Base-by-base conservation (phyloP, 2,113 vertebrate species). In the Zosterops lateralis region DNA sequence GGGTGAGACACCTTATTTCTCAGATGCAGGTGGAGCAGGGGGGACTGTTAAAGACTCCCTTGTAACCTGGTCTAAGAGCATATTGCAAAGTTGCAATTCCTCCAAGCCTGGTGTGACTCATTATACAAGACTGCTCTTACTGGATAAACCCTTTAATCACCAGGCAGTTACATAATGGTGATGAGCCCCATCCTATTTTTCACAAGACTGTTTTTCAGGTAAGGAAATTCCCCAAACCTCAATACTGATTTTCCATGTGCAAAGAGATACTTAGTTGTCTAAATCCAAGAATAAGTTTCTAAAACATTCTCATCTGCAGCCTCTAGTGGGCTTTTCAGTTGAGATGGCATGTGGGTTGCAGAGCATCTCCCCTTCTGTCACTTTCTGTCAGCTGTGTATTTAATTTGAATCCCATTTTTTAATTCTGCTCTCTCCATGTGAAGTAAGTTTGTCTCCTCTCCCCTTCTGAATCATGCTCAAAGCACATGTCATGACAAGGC, bases 31-130 rank as follows among this genome's bases (percentile, higher is more conserved):
- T 31, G 44, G 34, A 84, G 34, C 61, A 62, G 57, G 14, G 42
- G 14, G 14, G 21, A 38, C 38, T 79, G 22, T 71, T 67, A 48
- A 47, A 66, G 17, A 22, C 17, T 86, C 12, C 16, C 34, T 50
- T 50, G 42, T n/a, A 62, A 67, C 17, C 17, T 83, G 22, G 44
- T 17, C 1, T 48, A 26, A 76, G 38, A 58, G 21, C 14, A 36
- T 40, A 25, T 80, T 0, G 0, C 16, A 16, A 38, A 26, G 14
- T 32, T 29, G 4, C 17, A 29, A 1, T 62, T 79, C 53, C 34
- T 40, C 16, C 29, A 40, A 40, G n/a, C 38, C 57, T 72, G 57
- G 14, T 3, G 1, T 40, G 38, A 45, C 10, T 9, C 16, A 17
- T 24, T 81, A 10, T 10, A 29, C 15, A 17, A 24, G 22, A 47